These are phyloP conservation scores for Lithophane socia DNA, from an alignment of 2,888 invertebrate genomes.

Conservation along the genomic window DNA sequence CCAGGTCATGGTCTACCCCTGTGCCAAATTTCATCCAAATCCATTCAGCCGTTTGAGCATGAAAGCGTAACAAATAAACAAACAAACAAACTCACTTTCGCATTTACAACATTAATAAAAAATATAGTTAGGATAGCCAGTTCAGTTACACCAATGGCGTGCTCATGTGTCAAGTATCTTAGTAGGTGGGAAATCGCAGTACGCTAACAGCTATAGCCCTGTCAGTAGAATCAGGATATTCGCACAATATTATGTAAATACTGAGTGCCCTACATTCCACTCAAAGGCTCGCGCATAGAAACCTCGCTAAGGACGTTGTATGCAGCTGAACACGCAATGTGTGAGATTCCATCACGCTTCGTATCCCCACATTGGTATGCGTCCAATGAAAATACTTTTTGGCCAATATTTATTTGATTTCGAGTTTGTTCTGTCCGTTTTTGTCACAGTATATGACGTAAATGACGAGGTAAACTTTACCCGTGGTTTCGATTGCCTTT, in stretches of 20 bases:
- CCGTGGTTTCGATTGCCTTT: too few species aligned
- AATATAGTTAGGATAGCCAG: too few species aligned
- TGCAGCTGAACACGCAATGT: conserved; percentile 33
- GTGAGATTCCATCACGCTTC: conserved; percentile 50
- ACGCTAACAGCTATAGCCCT: neutral
- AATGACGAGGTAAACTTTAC: too few species aligned
- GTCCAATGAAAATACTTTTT: neutral
- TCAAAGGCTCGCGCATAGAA: conserved; percentile 31
- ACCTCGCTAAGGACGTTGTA: conserved; percentile 37
- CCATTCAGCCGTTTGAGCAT: too few species aligned
- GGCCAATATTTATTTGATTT: neutral
- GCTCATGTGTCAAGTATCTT: neutral
- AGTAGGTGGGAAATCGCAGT: neutral
- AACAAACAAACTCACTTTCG: too few species aligned
- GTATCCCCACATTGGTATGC: conserved; percentile 2
- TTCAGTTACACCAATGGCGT: neutral
- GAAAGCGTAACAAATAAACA: too few species aligned
- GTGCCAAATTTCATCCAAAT: too few species aligned
- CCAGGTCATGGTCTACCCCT: too few species aligned
- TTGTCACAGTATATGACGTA: too few species aligned
- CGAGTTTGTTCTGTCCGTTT: neutral
- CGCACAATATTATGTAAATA: conserved; percentile 32
- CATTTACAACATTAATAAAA: too few species aligned
- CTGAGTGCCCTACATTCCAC: conserved; percentile 46
- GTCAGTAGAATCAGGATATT: conserved; percentile 13